Percentiles rank a stretch among this genome's conserved stretches.
Conservation (phyloP, 1,140 invertebrate genomes). For the Phortica variegata region DNA sequence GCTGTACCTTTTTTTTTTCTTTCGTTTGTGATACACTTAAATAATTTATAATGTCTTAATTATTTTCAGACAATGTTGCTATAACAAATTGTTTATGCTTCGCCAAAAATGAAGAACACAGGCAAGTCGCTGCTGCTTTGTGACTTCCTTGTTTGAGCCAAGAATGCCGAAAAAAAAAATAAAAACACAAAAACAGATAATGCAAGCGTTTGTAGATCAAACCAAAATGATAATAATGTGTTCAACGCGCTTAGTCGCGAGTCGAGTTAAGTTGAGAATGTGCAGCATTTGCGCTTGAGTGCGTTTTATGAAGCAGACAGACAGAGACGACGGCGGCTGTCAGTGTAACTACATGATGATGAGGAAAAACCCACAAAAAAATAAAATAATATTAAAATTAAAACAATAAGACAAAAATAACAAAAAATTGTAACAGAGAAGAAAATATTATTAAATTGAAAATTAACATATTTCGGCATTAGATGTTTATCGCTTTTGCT, state of each 20-base stretch:
- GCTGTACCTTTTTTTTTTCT: too few species aligned
- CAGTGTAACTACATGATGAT: too few species aligned
- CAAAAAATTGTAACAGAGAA: constrained; percentile 26
- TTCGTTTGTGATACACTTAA: constrained; percentile 16
- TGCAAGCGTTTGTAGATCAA: neutral
- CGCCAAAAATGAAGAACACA: constrained; percentile 36
- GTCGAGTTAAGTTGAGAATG: too few species aligned
- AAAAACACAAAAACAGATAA: too few species aligned
- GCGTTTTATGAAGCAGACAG: constrained; percentile 27
- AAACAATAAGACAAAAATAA: constrained; percentile 12
- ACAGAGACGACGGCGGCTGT: neutral
- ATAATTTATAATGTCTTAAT: constrained; percentile 55
- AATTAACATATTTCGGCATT: constrained; percentile 54
- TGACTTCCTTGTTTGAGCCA: too few species aligned
- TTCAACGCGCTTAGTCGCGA: constrained; percentile 27
- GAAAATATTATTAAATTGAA: constrained; percentile 44
- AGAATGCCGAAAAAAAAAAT: too few species aligned
- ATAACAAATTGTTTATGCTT: constrained; percentile 41
- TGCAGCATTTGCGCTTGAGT: constrained; percentile 30
- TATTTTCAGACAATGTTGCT: constrained; percentile 31
- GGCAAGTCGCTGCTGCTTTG: too few species aligned
- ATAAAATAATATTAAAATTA: constrained; percentile 16
- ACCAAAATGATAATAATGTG: constrained; percentile 50
- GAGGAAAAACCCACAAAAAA: constrained; percentile 32
- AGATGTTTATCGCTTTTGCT: constrained; percentile 36